Evolutionary conservation across 2,797 vertebrate genomes (phyloP).

Genomic region (Balearica regulorum): DNA sequence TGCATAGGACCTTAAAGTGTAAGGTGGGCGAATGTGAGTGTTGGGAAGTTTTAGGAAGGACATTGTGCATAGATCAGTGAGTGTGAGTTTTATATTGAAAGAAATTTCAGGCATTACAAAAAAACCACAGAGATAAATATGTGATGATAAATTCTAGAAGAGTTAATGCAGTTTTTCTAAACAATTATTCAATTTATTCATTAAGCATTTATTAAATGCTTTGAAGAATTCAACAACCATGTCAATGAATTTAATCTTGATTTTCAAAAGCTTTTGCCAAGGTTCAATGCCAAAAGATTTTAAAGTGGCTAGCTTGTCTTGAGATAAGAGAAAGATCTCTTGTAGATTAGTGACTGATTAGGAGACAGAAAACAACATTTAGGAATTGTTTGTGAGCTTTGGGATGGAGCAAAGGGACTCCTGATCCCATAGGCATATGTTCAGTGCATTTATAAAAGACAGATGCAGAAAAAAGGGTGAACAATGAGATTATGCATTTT

Average conservation of each 20-base stretch:
- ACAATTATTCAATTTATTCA: background rate
- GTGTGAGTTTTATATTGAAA: background rate
- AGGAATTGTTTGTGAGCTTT: background rate
- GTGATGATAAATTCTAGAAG: background rate
- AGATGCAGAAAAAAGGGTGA: background rate
- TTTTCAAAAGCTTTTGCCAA: background rate
- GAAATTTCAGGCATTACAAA: background rate
- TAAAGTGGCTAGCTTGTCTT: background rate
- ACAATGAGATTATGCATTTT: background rate
- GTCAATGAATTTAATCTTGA: background rate
- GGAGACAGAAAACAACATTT: background rate
- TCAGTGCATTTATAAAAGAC: background rate
- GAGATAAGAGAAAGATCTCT: background rate
- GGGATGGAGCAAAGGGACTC: background rate
- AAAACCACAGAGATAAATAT: background rate
- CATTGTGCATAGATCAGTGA: background rate
- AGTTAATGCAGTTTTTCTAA: background rate
- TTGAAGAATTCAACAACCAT: background rate
- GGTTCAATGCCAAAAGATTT: background rate
- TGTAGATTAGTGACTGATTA: background rate
- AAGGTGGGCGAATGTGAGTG: background rate
- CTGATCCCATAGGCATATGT: background rate
- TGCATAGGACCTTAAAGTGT: background rate
- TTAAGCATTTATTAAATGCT: background rate
- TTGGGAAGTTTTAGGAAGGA: background rate